Base-by-base conservation (phyloP, 2,797 vertebrate species). In the Natrix natrix region DNA sequence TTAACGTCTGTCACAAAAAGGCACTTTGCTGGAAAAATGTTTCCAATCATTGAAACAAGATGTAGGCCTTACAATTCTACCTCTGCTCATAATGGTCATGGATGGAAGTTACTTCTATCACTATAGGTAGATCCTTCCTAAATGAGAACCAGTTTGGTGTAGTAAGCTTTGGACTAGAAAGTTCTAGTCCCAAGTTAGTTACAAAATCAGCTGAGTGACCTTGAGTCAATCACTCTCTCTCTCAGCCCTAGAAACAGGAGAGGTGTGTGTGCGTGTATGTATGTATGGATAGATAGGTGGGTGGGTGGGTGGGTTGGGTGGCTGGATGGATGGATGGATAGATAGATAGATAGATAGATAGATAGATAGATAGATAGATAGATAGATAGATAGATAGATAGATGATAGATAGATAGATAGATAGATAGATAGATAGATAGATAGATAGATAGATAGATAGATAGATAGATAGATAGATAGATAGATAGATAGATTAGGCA, bases 1-100 rank as follows among this genome's bases (percentile, higher is more conserved):
- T 95, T 95, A 96, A 93, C 93, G 93, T 92, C 95, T 95, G 87
- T 95, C 95, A 95, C 92, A 96, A 96, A 95, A 95, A 90, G 92
- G 94, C 92, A 57, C 56, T 57, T 16, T 37, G 92, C 87, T 32
- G 14, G 16, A 1, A 14, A 10, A 16, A 90, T 4, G 43, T 8
- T 74, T 90, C 86, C 94, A 92, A 26, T 26, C 88, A 89, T 20
- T 94, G 94, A 95, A 60, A 61, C 61, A 91, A 95, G 48, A 94
- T 69, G 74, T 20, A 93, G 86, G 6, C 60, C 89, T 24, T 56
- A 55, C 56, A 93, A 93, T 32, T 94, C 1, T 90, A 24, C 90
- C 10, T 78, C 37, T 78, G 74, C 74, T 20, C 0, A 1, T 37
- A 66, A 93, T 4, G 22, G 78, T 89, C 24, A 91, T 93, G 56